These are phyloP conservation scores for Idris sp. DNA, from an alignment of 1,140 invertebrate genomes.

Conservation along the genomic window DNA sequence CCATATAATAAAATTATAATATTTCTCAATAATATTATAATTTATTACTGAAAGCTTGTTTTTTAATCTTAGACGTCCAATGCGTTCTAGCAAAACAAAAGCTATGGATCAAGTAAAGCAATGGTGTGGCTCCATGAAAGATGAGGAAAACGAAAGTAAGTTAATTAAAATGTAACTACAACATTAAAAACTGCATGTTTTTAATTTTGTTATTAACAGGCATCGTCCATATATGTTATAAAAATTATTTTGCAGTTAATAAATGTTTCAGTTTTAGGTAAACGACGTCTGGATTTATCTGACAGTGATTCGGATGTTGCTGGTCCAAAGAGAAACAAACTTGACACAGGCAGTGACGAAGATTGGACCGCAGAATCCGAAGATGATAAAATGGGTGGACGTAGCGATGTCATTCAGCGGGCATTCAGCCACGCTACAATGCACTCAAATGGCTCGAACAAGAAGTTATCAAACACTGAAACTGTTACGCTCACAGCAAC, in stretches of 20 bases:
- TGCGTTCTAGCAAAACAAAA: constrained; percentile 87
- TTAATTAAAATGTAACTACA: no score
- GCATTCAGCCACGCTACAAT: constrained; percentile 74
- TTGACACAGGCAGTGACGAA: constrained; percentile 77
- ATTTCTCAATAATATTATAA: no score
- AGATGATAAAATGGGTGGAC: constrained; percentile 71
- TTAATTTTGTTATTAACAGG: no score
- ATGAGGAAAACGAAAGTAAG: constrained; percentile 80
- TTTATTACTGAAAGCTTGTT: neutral
- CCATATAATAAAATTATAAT: no score
- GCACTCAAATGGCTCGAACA: constrained; percentile 74
- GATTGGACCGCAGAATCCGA: constrained; percentile 76
- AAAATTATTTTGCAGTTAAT: no score
- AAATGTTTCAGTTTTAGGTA: constrained; percentile 74
- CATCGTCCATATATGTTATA: no score
- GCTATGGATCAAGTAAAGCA: constrained; percentile 90
- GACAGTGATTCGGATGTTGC: constrained; percentile 77
- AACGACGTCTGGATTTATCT: constrained; percentile 71
- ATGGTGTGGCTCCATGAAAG: constrained; percentile 86
- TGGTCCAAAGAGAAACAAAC: constrained; percentile 78
- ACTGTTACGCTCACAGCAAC: constrained; percentile 66
- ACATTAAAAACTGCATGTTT: no score
- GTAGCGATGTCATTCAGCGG: constrained; percentile 75
- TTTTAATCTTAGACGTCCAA: constrained; percentile 80
- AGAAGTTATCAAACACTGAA: constrained; percentile 64